phyloP scores from a whole-genome alignment of 2,113 vertebrate genomes.

The Scophthalmus maximus region DNA sequence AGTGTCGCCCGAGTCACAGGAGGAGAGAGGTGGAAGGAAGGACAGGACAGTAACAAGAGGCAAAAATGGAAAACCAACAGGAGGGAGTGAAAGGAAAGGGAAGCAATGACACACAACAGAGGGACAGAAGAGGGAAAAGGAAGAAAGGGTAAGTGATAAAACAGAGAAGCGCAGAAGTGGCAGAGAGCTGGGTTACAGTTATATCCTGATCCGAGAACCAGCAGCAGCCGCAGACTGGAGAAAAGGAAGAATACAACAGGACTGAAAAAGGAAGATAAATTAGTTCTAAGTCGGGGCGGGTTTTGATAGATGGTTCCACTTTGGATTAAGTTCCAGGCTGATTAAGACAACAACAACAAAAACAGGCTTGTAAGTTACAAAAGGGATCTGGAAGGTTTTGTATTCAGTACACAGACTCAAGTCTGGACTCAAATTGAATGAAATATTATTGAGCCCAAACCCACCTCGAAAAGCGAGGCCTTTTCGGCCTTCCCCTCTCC shows the following conservation, averaged over 20 bases:
- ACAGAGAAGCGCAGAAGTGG: slow-evolving; percentile 24
- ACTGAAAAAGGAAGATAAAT: slow-evolving; percentile 60
- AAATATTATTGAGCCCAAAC: slow-evolving; percentile 9
- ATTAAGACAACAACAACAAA: neutral
- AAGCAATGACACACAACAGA: slow-evolving; percentile 34
- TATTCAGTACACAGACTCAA: no score
- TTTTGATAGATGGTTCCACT: slow-evolving; percentile 9
- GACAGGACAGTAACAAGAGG: slow-evolving; percentile 50
- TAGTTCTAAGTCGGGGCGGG: no score
- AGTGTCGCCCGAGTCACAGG: slow-evolving; percentile 67
- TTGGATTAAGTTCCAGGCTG: no score
- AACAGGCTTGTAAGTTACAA: neutral
- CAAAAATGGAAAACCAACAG: slow-evolving; percentile 39
- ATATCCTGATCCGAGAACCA: slow-evolving; percentile 41
- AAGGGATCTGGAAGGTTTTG: neutral
- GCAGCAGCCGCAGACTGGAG: slow-evolving; percentile 43
- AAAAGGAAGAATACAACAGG: slow-evolving; percentile 32
- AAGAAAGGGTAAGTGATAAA: slow-evolving; percentile 46
- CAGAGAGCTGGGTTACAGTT: slow-evolving; percentile 6
- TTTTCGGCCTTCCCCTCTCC: neutral
- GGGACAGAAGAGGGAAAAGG: slow-evolving; percentile 34
- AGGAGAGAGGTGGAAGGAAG: slow-evolving; percentile 42
- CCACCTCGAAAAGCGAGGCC: neutral
- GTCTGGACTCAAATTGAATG: neutral
- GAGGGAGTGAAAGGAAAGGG: slow-evolving; percentile 44